Evolutionary conservation across 2,888 invertebrate genomes (phyloP).

Genomic region (Heliothis peltigera): DNA sequence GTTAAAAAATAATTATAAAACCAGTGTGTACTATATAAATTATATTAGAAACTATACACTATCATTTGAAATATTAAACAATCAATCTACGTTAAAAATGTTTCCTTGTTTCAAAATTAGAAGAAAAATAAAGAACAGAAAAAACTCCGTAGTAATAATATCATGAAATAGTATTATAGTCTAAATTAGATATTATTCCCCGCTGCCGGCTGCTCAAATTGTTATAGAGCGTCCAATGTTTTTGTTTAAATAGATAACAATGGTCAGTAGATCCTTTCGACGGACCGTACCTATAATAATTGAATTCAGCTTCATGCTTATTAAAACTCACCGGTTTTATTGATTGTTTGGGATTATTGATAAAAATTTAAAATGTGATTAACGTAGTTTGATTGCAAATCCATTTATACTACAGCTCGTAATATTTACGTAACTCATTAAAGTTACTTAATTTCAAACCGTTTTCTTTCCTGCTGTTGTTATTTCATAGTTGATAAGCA

Average conservation of each 20-base stretch:
- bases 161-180: background rate
- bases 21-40: no score
- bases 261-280: slow-evolving; percentile 3
- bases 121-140: background rate
- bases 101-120: background rate
- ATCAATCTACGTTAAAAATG: background rate
- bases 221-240: slow-evolving; percentile 11
- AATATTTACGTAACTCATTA: background rate
- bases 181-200: background rate
- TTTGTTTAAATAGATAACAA: slow-evolving; percentile 31
- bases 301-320: slow-evolving; percentile 31
- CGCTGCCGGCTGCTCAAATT: background rate
- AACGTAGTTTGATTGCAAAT: background rate
- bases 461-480: background rate
- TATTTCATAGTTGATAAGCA: background rate
- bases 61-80: no score
- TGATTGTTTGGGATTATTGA: slow-evolving; percentile 8
- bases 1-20: no score
- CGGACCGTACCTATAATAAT: slow-evolving; percentile 25
- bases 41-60: no score
- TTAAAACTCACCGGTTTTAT: slow-evolving; percentile 29
- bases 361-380: background rate
- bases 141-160: background rate
- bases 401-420: background rate
- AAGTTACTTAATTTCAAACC: background rate